Evolutionary conservation across 2,797 vertebrate species (phyloP).

Genomic region (Falco berigora): DNA sequence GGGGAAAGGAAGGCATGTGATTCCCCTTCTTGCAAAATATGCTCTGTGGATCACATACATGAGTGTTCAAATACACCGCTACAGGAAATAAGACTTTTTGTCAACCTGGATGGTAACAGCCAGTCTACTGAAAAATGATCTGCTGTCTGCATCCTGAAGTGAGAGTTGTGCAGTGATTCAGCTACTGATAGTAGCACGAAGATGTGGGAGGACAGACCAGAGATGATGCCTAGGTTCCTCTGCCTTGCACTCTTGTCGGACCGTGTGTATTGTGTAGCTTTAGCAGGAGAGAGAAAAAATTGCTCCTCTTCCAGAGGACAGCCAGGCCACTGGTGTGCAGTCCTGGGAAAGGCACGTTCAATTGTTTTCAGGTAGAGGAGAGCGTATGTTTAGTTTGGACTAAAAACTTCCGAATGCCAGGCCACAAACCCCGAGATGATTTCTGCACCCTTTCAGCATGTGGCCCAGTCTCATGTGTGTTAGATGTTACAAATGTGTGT

Average conservation of each 20-base stretch:
- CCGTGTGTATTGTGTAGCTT: not conserved
- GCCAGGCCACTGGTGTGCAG: not conserved
- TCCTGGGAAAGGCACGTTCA: rapidly evolving
- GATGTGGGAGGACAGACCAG: not conserved
- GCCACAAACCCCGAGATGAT: not conserved
- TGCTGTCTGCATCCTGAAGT: not conserved
- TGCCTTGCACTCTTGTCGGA: not conserved
- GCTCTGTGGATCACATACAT: not conserved
- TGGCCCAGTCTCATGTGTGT: not conserved
- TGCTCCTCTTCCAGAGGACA: not conserved
- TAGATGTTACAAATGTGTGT: not conserved
- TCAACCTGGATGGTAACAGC: not conserved
- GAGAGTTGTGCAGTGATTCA: not conserved
- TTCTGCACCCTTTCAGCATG: not conserved
- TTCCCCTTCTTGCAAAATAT: not conserved
- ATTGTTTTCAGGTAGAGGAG: not conserved
- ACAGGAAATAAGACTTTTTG: not conserved
- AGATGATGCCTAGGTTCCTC: not conserved
- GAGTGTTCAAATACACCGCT: not conserved
- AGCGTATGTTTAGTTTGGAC: not conserved
- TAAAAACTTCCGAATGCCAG: not conserved
- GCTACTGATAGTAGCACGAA: not conserved
- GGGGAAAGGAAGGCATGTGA: not conserved
- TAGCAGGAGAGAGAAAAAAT: not conserved
- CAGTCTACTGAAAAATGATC: not conserved